Base-by-base conservation (phyloP, 1,140 invertebrate species). In the Ceratoteleas bidentatus region DNA sequence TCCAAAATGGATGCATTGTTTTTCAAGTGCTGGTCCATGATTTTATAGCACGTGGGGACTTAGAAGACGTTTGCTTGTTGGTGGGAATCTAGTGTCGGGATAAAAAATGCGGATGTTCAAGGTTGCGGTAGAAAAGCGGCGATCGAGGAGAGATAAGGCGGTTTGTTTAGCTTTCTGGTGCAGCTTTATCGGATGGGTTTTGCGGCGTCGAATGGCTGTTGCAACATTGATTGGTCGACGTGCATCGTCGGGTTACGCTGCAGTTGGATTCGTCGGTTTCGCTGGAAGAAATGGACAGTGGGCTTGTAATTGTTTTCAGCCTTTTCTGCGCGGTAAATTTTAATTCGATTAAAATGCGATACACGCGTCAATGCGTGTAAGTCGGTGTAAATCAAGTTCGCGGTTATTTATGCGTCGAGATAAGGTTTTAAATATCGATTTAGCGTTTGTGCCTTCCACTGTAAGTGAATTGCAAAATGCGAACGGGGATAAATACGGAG, bases 381-480 rank as follows among this genome's bases (percentile, higher is more conserved):
- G 57, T 34, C 52, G 11, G 8, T 64, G 64, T 77, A 77, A 77
- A 77, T 77, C 74, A 77, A 77, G 74, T 69, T 62, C 56, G 43
- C 45, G n/a, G 65, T 78, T 78, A 70, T 70, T 78, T 78, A 78
- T 78, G 66, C 38, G 60, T 16, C 14, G 47, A 78, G 75, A 78
- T 78, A 78, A 78, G 66, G 33, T 50, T 69, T 77, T 69, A 70
- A 69, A 77, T 77, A 77, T 77, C 53, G 64, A 77, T 69, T 69
- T 15, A 56, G 43, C 58, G 56, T 62, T 77, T 57, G 36, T 77
- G 58, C 69, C 64, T 77, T 62, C 43, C 74, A 69, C 64, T 64
- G 50, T 62, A 62, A 62, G 62, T 62, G 65, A 49, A 77, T 77
- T 77, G 65, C 74, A 68, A 77, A 77, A 77, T 16, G 4, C 38